Evolutionary conservation across 2,113 vertebrate species (phyloP).

Genomic region (Embiotoca jacksoni): DNA sequence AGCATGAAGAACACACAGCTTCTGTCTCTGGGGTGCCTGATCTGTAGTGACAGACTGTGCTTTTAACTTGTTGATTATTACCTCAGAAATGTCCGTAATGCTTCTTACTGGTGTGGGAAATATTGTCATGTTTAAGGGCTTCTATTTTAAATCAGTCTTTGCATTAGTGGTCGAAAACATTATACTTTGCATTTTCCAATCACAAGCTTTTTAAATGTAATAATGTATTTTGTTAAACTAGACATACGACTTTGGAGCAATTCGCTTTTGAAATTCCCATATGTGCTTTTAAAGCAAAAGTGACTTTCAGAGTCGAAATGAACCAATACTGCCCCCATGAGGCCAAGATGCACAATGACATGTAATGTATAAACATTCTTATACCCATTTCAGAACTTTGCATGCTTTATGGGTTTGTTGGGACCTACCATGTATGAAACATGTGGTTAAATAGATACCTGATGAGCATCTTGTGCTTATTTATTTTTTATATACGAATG

Average conservation of each 20-base stretch:
- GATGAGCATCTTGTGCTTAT: background rate
- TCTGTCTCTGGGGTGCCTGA: background rate
- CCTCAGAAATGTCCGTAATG: background rate
- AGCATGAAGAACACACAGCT: conserved; percentile 1
- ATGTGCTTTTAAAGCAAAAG: background rate
- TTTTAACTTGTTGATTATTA: background rate
- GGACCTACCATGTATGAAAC: background rate
- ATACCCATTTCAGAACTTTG: background rate
- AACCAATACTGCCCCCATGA: conserved; percentile 27
- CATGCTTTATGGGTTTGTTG: background rate
- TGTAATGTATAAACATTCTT: background rate
- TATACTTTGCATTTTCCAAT: background rate
- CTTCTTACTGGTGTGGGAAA: fast-evolving
- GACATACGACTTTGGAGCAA: too few relatives aligned
- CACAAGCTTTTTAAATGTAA: background rate
- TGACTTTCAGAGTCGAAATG: background rate
- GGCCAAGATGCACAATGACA: background rate
- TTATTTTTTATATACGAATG: background rate
- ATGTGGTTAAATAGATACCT: background rate
- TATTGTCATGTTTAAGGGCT: background rate
- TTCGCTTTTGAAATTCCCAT: background rate
- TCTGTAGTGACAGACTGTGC: background rate
- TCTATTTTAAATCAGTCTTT: background rate
- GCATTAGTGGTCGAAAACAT: background rate
- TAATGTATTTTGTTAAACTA: background rate